Percentiles rank a stretch among this genome's conserved stretches.
These are phyloP conservation scores for Argopecten irradians DNA, from an alignment of 1,140 invertebrate species.

Conservation along the genomic window DNA sequence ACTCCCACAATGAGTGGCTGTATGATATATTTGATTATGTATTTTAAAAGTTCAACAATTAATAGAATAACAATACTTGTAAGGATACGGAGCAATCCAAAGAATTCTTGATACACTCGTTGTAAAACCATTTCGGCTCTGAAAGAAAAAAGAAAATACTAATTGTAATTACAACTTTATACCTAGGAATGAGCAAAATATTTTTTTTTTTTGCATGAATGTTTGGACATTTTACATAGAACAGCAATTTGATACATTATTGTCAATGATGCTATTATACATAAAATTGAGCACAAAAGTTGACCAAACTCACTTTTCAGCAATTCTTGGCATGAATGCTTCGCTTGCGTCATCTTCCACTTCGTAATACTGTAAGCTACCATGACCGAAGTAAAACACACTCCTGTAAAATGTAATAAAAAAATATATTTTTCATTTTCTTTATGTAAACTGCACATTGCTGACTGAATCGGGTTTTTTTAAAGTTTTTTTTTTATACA, in stretches of 20 bases:
- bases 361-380: slow-evolving; percentile 47
- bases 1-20: slow-evolving; percentile 58
- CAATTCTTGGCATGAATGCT: slow-evolving; percentile 47
- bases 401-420: slow-evolving; percentile 26
- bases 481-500: no score
- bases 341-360: slow-evolving; percentile 46
- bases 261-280: no score
- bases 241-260: no score
- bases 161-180: neutral
- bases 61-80: slow-evolving; percentile 56
- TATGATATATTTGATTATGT: slow-evolving; percentile 54
- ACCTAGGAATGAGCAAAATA: no score
- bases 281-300: no score
- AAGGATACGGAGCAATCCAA: slow-evolving; percentile 57
- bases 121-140: slow-evolving; percentile 55
- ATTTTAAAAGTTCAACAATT: slow-evolving; percentile 54
- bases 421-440: no score
- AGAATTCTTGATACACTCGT: slow-evolving; percentile 59
- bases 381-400: slow-evolving; percentile 50
- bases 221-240: no score
- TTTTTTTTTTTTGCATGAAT: no score
- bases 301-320: slow-evolving; percentile 38
- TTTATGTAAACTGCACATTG: no score
- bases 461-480: no score
- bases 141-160: slow-evolving; percentile 44